These are phyloP conservation scores for Teleogryllus oceanicus DNA, from an alignment of 2,888 invertebrate genomes.

Conservation along the genomic window DNA sequence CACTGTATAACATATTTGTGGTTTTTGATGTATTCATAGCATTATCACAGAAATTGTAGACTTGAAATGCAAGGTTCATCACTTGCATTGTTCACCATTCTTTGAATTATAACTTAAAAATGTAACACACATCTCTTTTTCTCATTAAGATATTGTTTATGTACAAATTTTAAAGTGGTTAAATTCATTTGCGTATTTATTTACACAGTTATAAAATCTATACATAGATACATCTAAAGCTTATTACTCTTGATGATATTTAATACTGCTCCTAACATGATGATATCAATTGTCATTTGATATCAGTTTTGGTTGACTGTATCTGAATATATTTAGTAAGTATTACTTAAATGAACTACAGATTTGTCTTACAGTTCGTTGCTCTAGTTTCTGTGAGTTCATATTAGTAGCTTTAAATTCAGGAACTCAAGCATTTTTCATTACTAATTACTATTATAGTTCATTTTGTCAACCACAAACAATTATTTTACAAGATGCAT, in stretches of 20 bases:
- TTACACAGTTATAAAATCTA: background rate
- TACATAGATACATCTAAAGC: background rate
- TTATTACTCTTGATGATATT: background rate
- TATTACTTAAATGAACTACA: too few species aligned
- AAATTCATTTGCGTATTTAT: background rate
- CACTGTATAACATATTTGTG: background rate
- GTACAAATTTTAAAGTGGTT: background rate
- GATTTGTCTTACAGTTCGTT: too few species aligned
- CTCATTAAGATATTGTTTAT: background rate
- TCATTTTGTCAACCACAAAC: too few species aligned
- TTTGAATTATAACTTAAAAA: background rate
- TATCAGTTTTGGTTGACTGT: too few species aligned
- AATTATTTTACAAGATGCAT: too few species aligned
- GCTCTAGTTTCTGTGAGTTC: too few species aligned
- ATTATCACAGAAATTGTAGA: background rate
- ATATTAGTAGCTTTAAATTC: too few species aligned
- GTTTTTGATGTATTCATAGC: background rate
- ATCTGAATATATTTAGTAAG: too few species aligned
- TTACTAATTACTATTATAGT: too few species aligned
- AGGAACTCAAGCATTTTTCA: too few species aligned
- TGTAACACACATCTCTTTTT: background rate
- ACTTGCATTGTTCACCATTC: background rate
- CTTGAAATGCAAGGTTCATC: background rate
- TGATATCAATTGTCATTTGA: too few species aligned
- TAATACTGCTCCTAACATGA: background rate